Percentiles rank a stretch among this genome's conserved stretches.
Evolutionary conservation across 1,140 invertebrate species (phyloP).

Genomic region (Sitodiplosis mosellana): DNA sequence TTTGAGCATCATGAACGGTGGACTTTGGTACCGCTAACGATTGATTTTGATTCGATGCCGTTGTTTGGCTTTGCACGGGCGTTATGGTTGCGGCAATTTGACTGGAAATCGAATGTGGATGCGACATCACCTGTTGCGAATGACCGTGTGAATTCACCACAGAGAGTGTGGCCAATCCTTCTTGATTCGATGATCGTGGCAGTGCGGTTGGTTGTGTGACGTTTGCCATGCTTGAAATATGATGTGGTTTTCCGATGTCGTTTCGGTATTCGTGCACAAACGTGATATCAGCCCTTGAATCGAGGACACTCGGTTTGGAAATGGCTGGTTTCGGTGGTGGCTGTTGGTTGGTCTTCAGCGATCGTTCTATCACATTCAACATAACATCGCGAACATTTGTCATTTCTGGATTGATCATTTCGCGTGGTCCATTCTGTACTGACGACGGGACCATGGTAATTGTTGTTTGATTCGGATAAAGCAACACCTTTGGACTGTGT

Average conservation of each 20-base stretch:
- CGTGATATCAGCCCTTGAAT: slow-evolving; percentile 27
- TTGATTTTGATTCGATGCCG: background rate
- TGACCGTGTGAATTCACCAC: slow-evolving; percentile 35
- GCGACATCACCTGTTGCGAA: slow-evolving; percentile 9
- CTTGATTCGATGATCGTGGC: slow-evolving; percentile 18
- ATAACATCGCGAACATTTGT: slow-evolving; percentile 57
- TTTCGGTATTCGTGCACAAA: slow-evolving; percentile 32
- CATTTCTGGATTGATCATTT: slow-evolving; percentile 6
- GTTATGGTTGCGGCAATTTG: slow-evolving; percentile 47
- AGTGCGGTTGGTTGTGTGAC: slow-evolving; percentile 1
- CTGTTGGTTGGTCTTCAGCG: slow-evolving; percentile 36
- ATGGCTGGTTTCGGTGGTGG: slow-evolving; percentile 14
- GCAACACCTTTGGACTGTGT: slow-evolving; percentile 25
- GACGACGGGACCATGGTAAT: slow-evolving; percentile 12
- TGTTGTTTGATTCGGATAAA: slow-evolving; percentile 13
- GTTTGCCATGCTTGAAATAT: background rate
- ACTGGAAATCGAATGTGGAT: slow-evolving; percentile 15
- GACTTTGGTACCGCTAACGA: background rate
- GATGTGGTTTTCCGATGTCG: slow-evolving; percentile 14
- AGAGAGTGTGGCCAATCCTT: slow-evolving; percentile 43
- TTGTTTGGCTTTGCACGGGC: slow-evolving; percentile 25
- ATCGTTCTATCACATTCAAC: slow-evolving; percentile 53
- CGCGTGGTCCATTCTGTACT: slow-evolving; percentile 19
- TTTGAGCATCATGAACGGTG: slow-evolving; percentile 9
- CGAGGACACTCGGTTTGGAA: slow-evolving; percentile 7